phyloP scores from a whole-genome alignment of 2,113 vertebrate species.

The Vireo altiloquus region DNA sequence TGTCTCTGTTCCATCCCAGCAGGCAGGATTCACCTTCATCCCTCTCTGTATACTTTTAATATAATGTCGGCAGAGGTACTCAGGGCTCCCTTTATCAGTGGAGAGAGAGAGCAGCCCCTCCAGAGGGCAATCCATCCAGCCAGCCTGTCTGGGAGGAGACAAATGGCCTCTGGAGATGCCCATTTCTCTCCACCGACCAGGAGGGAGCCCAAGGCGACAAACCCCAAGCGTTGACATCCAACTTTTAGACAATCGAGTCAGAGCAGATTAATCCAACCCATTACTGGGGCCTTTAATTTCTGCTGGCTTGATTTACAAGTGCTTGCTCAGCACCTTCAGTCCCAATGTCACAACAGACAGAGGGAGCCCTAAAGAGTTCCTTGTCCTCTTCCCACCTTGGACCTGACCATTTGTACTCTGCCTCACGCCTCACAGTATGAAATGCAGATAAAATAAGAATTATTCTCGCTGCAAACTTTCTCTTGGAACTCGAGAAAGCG shows the following conservation, averaged over 20 bases:
- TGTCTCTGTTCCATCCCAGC: neutral
- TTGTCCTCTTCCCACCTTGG: neutral
- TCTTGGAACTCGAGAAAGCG: neutral
- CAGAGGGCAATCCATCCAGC: neutral
- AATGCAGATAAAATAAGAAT: neutral
- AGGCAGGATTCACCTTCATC: neutral
- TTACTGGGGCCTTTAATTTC: neutral
- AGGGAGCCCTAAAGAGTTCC: neutral
- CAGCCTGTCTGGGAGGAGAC: neutral
- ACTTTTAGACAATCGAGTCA: neutral
- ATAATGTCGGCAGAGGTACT: neutral
- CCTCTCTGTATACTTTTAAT: neutral
- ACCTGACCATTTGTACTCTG: neutral
- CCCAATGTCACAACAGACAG: neutral
- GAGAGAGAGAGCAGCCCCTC: neutral
- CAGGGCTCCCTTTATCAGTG: neutral
- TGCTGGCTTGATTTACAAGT: slow-evolving; percentile 15
- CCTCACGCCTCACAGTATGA: neutral
- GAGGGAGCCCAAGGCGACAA: neutral
- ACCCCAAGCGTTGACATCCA: neutral
- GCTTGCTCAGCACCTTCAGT: neutral
- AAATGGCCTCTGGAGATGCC: slow-evolving; percentile 16
- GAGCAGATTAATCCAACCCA: slow-evolving; percentile 19
- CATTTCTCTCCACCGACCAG: neutral
- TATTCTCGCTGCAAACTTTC: neutral